phyloP scores from a whole-genome alignment of 2,113 vertebrate species.

The Bungarus multicinctus region DNA sequence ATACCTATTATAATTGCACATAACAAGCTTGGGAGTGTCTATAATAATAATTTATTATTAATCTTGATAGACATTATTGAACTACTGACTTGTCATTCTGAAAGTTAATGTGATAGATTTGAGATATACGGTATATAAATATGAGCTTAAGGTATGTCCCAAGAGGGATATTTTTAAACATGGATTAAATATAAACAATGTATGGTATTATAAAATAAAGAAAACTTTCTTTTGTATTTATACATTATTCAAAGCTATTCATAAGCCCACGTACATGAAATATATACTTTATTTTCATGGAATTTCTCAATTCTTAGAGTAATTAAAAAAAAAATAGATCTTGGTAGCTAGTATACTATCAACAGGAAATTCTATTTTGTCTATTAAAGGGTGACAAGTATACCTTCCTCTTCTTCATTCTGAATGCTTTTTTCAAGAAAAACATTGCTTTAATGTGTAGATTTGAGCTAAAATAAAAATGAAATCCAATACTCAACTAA shows the following conservation, averaged over 20 bases:
- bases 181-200: background rate
- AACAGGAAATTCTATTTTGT: background rate
- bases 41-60: conserved; percentile 7
- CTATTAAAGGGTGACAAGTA: background rate
- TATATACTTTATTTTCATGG: conserved; percentile 17
- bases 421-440: background rate
- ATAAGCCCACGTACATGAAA: accelerated
- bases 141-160: conserved; percentile 3
- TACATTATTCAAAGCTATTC: background rate
- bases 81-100: background rate
- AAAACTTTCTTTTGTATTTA: background rate
- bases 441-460: background rate
- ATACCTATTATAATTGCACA: background rate
- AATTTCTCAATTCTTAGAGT: conserved; percentile 10
- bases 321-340: conserved; percentile 16
- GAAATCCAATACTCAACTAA: background rate
- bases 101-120: background rate
- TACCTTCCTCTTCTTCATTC: background rate
- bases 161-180: conserved; percentile 19
- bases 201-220: background rate
- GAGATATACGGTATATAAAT: too few species aligned
- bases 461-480: background rate
- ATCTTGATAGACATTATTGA: background rate
- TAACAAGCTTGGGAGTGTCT: background rate
- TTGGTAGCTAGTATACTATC: conserved; percentile 5